Evolutionary conservation across 2,113 vertebrate genomes (phyloP), one percentile per base, ranked within the genome.

Genomic region (Pao palembangensis): DNA sequence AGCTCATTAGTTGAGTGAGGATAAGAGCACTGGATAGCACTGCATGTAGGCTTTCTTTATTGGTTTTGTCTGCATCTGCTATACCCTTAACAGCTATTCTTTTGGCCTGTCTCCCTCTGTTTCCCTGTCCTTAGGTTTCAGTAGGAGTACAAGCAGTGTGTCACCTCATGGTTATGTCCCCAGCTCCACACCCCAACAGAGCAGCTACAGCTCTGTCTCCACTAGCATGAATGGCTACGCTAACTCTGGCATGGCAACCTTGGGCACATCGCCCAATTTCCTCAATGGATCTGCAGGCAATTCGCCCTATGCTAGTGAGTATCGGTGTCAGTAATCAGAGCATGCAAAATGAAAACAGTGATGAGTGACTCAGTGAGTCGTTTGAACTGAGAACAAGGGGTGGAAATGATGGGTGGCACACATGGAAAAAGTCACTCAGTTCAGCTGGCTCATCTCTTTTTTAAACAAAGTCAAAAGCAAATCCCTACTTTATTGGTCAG

Each of bases 261-360:
- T 98, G 90, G 93, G 95, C 0, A 94, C 93, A 76, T 98, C 96
- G 82, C 96, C 96, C 68, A 96, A 94, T 76, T 98, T 98, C 89
- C 93, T 98, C 90, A 98, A 98, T 31, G 96, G 96, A 88, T 97
- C 96, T 46, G 94, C 96, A 80, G 95, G 94, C 92, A 98, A 96
- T 90, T 98, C 96, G 25, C 96, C 96, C 85, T 98, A 98, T 77
- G 96, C 95, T 91, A 98, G 96, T 98, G 92, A 94, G 96, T 95
- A 81, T 74, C 80, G 11, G 42, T 83, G 74, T 51, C 49, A 68
- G 67, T 11, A 63, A 60, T 54, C 15, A 6, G 19, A 17, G 20
- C 34, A 42, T 2, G 0, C 16, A 55, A 38, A 34, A 47, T 2
- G 5, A 38, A 48, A 50, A 60, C 25, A 54, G 17, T 38, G 56